Conservation (phyloP, 2,888 invertebrate species). For the Tryphoninae sp. region DNA sequence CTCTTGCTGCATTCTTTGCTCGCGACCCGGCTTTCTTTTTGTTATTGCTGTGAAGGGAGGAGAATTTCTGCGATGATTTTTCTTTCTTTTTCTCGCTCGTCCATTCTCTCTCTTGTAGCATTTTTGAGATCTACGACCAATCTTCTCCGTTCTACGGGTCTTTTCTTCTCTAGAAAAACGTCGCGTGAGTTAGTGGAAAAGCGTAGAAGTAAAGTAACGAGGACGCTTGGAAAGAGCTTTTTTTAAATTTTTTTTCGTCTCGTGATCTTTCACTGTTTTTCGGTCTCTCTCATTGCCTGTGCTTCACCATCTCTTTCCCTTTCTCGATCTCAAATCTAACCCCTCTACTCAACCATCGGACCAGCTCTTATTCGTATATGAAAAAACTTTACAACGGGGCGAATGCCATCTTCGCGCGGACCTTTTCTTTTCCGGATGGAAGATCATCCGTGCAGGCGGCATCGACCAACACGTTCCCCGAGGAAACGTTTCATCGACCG, state of each 20-base stretch:
- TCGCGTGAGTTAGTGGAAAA: too few relatives aligned
- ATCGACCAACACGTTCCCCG: conserved; percentile 63
- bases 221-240: conserved; percentile 31
- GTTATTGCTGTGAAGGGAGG: conserved; percentile 26
- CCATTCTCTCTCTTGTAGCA: background rate
- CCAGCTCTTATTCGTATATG: conserved; percentile 32
- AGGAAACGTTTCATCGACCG: conserved; percentile 70
- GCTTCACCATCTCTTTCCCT: background rate
- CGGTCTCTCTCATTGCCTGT: background rate
- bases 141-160: conserved; percentile 34
- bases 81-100: conserved; percentile 41
- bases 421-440: conserved; percentile 63
- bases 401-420: conserved; percentile 70
- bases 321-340: conserved; percentile 12
- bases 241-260: conserved; percentile 37
- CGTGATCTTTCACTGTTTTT: conserved; percentile 64
- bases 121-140: conserved; percentile 29
- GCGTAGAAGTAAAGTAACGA: conserved; percentile 6
- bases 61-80: conserved; percentile 43
- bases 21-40: conserved; percentile 1
- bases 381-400: conserved; percentile 75
- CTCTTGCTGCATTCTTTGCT: conserved; percentile 47
- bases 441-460: conserved; percentile 53
- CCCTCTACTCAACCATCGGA: conserved; percentile 17
- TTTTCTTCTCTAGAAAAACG: conserved; percentile 29